Base-by-base conservation (phyloP, 1,140 invertebrate genomes). In the Atta texana region DNA sequence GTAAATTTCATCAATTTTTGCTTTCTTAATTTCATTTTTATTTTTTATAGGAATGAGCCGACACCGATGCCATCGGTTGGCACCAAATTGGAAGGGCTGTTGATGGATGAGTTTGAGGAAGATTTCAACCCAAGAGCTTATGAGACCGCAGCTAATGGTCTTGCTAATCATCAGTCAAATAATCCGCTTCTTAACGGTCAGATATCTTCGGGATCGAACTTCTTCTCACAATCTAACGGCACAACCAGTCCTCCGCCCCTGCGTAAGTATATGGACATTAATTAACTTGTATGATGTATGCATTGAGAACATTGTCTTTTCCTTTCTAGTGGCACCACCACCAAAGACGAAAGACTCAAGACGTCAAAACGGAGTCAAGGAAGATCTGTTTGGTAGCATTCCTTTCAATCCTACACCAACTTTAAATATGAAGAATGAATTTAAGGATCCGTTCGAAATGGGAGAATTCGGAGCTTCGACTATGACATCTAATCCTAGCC, bases 61-160 rank as follows among this genome's bases (percentile, higher is more conserved):
- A 87, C 93, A 28, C 89, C 94, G 55, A 96, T 96, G 86, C 97
- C 97, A 81, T 95, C 96, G 34, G 97, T 98, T 63, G 98, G 97
- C 69, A 97, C 97, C 7, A 97, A 98, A 95, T 95, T 98, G 78
- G 98, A 98, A 94, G 98, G 97, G 87, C 94, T 98, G 39, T 92
- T 98, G 1, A 96, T 98, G 88, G 97, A 98, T 92, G 97, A 98
- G 93, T 97, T 98, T 61, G 97, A 98, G 90, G 95, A 96, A 87
- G 96, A 97, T 93, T 98, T 98, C 91, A 97, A 98, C 95, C 97
- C 97, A 7, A 95, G 97, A 61, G 97, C 97, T 63, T 96, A 96
- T 89, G 97, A 97, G 92, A 96, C 95, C 63, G 95, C 96, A 12
- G 71, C 92, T 0, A 96, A 96, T 91, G 95, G 94, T 12, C 90